Evolutionary conservation across 1,140 invertebrate genomes (phyloP), one percentile per base, ranked within the genome.

Genomic region (Brachionus koreanus): DNA sequence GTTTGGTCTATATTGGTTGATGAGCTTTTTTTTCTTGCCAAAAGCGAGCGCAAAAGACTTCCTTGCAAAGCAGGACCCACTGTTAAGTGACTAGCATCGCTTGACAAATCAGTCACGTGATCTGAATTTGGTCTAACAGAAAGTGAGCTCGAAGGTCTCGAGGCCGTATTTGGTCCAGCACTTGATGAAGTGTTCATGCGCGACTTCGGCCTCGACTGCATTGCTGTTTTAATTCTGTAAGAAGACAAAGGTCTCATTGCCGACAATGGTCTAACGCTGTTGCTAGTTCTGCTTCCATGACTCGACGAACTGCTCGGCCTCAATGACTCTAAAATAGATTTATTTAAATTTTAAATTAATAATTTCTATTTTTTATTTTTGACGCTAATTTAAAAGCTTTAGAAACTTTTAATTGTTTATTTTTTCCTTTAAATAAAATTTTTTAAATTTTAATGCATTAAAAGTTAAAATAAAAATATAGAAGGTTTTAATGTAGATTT

Each of bases 21-120:
- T 69, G 83, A 84, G 63, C 82, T 83, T 83, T 85, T 83, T 81
- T 84, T 82, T 83, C 85, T 65, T 69, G 85, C 82, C 76, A 85
- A 74, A 39, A 89, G 84, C 16, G 87, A 86, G 84, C 86, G 86
- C 7, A 86, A 86, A 49, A 86, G 86, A 84, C 88, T 89, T 7
- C 88, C 88, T 86, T 87, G 88, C 3, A 89, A 85, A 2, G 88
- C 86, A n/a, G 69, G 84, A 23, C 88, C 88, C 29, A 85, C 69
- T 7, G 88, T 89, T 10, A 89, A 84, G 29, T 86, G 86, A 85
- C 86, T 87, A 25, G 83, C 75, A 19, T 85, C 84, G 72, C 86
- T 86, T 25, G 84, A 49, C n/a, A 77, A 25, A 43, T 83, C 83
- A 7, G 77, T 82, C 3, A 84, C 84, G 67, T 52, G 69, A 61